These are phyloP conservation scores for Microcebus murinus DNA, from an alignment of 2,113 vertebrate species.

Conservation along the genomic window DNA sequence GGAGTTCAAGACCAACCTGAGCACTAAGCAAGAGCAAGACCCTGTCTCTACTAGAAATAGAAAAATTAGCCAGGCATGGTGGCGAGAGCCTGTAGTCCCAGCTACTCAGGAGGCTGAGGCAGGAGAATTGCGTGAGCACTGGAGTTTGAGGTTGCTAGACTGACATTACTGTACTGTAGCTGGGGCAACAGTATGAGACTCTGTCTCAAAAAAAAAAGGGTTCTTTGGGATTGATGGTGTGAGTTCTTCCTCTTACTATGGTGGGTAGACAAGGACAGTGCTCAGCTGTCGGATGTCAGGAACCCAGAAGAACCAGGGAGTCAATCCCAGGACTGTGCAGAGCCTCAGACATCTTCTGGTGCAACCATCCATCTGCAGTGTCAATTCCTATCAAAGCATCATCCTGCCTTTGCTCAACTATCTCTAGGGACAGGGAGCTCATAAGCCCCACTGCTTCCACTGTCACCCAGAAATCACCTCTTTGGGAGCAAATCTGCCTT, in stretches of 20 bases:
- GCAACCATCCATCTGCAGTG: neutral
- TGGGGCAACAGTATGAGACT: too few relatives aligned
- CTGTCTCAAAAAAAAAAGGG: neutral
- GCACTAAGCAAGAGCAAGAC: too few relatives aligned
- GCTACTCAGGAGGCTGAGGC: too few relatives aligned
- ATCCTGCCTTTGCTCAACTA: neutral
- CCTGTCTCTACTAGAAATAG: too few relatives aligned
- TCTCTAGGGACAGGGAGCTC: neutral
- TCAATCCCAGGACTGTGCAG: neutral
- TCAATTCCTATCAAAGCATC: neutral
- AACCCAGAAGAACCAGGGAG: neutral
- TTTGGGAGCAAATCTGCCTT: neutral
- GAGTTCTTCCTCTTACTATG: neutral
- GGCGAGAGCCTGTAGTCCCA: too few relatives aligned
- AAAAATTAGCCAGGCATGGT: too few relatives aligned
- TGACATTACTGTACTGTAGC: too few relatives aligned
- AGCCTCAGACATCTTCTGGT: neutral
- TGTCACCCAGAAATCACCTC: neutral
- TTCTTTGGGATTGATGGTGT: neutral
- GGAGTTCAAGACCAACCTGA: too few relatives aligned
- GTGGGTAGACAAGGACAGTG: neutral
- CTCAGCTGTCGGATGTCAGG: neutral
- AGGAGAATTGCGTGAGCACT: too few relatives aligned
- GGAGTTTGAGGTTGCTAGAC: too few relatives aligned
- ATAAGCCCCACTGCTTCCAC: neutral